Conservation (phyloP, 2,797 vertebrate genomes). For the Onychomys torridus region DNA sequence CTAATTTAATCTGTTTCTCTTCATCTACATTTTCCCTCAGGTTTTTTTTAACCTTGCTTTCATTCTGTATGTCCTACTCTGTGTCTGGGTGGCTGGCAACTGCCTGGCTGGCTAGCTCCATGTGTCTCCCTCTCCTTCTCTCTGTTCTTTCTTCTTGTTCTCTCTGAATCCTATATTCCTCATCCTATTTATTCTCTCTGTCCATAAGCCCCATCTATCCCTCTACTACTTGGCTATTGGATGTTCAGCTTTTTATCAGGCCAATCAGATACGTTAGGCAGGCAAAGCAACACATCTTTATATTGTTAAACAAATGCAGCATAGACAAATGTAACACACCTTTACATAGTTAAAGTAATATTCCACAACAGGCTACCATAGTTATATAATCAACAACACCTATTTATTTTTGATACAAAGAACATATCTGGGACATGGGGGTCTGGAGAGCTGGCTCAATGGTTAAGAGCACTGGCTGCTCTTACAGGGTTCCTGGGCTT, state of each 20-base stretch:
- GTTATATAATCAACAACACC: background rate
- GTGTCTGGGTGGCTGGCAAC: background rate
- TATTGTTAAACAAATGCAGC: background rate
- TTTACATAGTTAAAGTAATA: background rate
- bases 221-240: background rate
- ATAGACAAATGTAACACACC: background rate
- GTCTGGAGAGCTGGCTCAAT: background rate
- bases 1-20: background rate
- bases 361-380: background rate
- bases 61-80: background rate
- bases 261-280: background rate
- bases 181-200: background rate
- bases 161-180: background rate
- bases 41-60: background rate
- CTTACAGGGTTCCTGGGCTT: background rate
- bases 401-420: conserved; percentile 52
- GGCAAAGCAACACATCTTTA: background rate
- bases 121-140: background rate
- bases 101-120: background rate
- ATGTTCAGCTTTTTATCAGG: background rate
- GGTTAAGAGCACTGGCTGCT: background rate
- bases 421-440: background rate
- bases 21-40: background rate
- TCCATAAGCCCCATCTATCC: background rate
- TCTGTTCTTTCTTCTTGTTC: background rate